Evolutionary conservation across 2,888 invertebrate genomes (phyloP).

Genomic region (Alentia gelatinosa): DNA sequence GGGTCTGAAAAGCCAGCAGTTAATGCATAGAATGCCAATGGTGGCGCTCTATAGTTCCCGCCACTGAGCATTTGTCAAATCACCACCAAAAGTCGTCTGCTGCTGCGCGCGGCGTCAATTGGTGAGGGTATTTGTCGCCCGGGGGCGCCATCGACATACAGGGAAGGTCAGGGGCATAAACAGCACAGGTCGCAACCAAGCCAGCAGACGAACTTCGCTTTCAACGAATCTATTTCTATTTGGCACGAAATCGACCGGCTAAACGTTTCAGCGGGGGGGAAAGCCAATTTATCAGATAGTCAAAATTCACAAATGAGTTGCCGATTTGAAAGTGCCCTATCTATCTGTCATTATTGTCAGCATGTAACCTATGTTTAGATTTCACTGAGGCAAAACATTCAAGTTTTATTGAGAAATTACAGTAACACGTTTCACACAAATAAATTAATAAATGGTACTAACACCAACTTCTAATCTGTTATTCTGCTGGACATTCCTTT

Average conservation of each 20-base stretch:
- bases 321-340: too few relatives aligned
- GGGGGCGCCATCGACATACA: background rate
- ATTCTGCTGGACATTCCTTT: too few relatives aligned
- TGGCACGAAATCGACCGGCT: background rate
- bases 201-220: slow-evolving; percentile 2
- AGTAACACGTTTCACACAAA: too few relatives aligned
- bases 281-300: background rate
- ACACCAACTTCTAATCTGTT: too few relatives aligned
- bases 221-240: slow-evolving; percentile 17
- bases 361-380: too few relatives aligned
- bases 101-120: background rate
- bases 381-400: too few relatives aligned
- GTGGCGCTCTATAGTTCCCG: background rate
- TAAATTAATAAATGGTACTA: too few relatives aligned
- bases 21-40: slow-evolving; percentile 24
- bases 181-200: background rate
- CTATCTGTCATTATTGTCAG: too few relatives aligned
- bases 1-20: background rate
- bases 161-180: background rate
- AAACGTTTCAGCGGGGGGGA: background rate
- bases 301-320: background rate
- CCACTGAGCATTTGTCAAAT: slow-evolving; percentile 25
- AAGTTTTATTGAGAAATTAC: too few relatives aligned
- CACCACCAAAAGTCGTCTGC: slow-evolving; percentile 25
- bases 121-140: background rate